Evolutionary conservation across 2,888 invertebrate genomes (phyloP).

Genomic region (Hydraecia micacea): DNA sequence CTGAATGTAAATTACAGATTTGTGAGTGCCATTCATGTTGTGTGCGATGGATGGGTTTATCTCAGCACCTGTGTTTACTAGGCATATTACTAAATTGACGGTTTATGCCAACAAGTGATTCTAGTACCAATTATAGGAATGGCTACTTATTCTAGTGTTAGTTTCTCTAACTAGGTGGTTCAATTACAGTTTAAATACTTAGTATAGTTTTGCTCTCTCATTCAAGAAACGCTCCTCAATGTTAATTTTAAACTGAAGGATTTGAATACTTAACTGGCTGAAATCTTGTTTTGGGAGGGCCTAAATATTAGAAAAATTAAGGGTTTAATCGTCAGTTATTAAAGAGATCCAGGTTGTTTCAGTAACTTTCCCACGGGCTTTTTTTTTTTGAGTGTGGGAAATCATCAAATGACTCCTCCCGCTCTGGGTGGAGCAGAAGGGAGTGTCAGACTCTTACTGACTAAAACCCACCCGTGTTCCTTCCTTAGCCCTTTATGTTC

Average conservation of each 20-base stretch:
- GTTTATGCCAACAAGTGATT: slow-evolving; percentile 15
- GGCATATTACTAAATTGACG: slow-evolving; percentile 14
- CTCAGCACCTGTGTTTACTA: slow-evolving; percentile 16
- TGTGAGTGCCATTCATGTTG: background rate
- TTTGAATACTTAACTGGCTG: background rate
- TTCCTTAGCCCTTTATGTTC: too few relatives aligned
- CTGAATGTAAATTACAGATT: slow-evolving; percentile 36
- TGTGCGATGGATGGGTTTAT: slow-evolving; percentile 20
- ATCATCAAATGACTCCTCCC: too few relatives aligned
- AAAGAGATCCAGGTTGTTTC: too few relatives aligned
- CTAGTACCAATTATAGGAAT: slow-evolving; percentile 9
- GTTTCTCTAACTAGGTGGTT: background rate
- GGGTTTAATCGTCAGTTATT: too few relatives aligned
- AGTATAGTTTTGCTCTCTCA: background rate
- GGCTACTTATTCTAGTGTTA: slow-evolving; percentile 1
- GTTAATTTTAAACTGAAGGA: background rate
- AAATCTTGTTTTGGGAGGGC: background rate
- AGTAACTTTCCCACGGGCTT: background rate
- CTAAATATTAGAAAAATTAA: background rate
- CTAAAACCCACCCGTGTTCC: too few relatives aligned
- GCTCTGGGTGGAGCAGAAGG: too few relatives aligned
- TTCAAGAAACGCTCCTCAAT: background rate
- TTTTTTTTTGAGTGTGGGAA: too few relatives aligned
- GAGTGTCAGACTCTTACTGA: too few relatives aligned
- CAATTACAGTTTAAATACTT: background rate